These are phyloP conservation scores for Mormyrops boulengeri DNA, from an alignment of 2,797 vertebrate species.

Conservation along the genomic window DNA sequence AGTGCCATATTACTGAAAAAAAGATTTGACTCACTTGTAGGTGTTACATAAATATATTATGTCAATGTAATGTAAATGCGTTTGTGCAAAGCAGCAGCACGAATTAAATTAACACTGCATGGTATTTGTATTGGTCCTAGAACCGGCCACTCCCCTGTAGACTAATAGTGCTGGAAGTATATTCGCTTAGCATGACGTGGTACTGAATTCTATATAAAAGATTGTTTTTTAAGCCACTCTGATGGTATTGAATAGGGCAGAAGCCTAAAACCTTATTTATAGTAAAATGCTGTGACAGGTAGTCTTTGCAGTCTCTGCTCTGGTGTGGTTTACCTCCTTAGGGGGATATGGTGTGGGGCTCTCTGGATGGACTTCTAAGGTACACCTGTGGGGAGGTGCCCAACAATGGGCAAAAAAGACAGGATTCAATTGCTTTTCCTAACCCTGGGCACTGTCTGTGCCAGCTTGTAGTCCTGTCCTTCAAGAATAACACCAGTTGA, in stretches of 20 bases:
- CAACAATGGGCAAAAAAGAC: background rate
- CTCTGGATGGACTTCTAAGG: background rate
- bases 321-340: background rate
- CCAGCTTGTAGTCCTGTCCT: background rate
- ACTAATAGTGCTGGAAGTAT: background rate
- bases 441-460: background rate
- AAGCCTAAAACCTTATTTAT: background rate
- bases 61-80: background rate
- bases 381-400: background rate
- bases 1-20: background rate
- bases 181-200: background rate
- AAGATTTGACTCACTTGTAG: background rate
- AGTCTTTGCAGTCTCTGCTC: background rate
- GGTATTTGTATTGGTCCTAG: background rate
- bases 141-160: background rate
- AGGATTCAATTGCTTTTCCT: background rate
- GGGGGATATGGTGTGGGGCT: background rate
- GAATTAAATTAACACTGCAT: background rate
- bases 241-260: background rate
- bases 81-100: background rate
- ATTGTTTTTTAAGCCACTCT: background rate
- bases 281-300: background rate
- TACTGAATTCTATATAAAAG: background rate
- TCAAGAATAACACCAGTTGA: background rate
- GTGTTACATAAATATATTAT: background rate